Base-by-base conservation (phyloP, 2,797 vertebrate species). In the Vespertilio murinus region DNA sequence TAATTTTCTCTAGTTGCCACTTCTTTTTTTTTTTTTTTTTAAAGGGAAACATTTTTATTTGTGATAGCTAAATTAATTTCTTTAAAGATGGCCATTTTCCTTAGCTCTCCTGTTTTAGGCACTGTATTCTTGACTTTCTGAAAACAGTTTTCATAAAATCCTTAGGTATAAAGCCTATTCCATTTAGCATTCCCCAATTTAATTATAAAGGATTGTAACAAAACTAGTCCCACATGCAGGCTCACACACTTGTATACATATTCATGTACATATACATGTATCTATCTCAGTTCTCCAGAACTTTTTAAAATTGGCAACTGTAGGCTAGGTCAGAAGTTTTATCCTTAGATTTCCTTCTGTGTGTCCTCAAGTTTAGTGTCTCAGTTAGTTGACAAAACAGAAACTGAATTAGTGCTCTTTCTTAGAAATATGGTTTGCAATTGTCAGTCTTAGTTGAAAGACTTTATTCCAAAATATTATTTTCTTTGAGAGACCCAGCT, bases 321-420 rank as follows among this genome's bases (percentile, higher is more conserved):
- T 54, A 49, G 61, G 45, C 8, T 67, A 67, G 71, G 54, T 83
- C 65, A 45, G 17, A 94, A 59, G 22, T 88, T 71, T 89, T 65
- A 65, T n/a, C 28, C 65, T 92, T 87, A 80, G 49, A 67, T 61
- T 91, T 80, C 54, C 75, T 94, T 85, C 52, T 90, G 23, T 87
- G 93, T 74, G 52, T 91, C 67, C 7, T 78, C n/a, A 93, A 86
- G 18, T 74, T 85, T 81, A 93, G 30, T 59, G 30, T 83, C 73
- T 92, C 11, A 28, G 4, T 75, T 73, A 78, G 23, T 92, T 87
- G 82, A 81, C 49, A 83, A 86, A 88, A 30, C 30, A 56, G 65
- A 88, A 52, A 40, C n/a, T 69, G 74, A 47, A 81, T 64, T 83
- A 78, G 4, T 73, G 33, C 17, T 91, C 10, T 81, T 88, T 45